phyloP scores from a whole-genome alignment of 2,797 vertebrate genomes.

The Cygnus olor region DNA sequence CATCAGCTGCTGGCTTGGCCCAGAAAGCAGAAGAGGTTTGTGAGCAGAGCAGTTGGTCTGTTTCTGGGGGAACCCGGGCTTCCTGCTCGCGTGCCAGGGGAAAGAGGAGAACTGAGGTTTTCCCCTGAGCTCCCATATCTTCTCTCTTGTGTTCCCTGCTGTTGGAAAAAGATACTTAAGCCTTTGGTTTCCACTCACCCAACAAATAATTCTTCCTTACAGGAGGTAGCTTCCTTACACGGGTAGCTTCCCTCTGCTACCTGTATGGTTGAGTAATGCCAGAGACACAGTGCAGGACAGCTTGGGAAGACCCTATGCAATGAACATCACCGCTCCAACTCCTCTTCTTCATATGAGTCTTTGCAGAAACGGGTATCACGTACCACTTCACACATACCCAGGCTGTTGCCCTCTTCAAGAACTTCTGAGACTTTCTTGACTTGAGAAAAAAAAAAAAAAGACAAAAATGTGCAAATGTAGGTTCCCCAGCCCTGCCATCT shows the following conservation, averaged over 20 bases:
- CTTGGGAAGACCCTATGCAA: background rate
- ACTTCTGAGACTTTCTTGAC: background rate
- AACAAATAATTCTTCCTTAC: background rate
- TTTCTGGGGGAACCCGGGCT: background rate
- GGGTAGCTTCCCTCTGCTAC: background rate
- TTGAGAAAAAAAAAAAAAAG: background rate
- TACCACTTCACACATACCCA: fast-evolving
- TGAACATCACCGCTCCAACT: background rate
- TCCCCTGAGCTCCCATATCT: background rate
- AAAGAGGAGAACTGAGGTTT: background rate
- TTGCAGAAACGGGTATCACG: background rate
- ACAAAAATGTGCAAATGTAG: background rate
- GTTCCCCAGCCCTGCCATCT: background rate
- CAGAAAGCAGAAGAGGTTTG: background rate
- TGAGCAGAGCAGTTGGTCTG: background rate
- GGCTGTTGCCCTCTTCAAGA: background rate
- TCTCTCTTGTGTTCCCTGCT: background rate
- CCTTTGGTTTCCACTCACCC: background rate
- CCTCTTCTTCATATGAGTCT: background rate
- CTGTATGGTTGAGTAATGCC: fast-evolving
- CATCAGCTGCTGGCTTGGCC: background rate
- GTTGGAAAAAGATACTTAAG: background rate
- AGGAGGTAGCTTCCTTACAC: background rate
- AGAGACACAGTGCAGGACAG: background rate
- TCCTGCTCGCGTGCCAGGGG: background rate